phyloP scores from a whole-genome alignment of 2,113 vertebrate species.

The Tiliqua scincoides region DNA sequence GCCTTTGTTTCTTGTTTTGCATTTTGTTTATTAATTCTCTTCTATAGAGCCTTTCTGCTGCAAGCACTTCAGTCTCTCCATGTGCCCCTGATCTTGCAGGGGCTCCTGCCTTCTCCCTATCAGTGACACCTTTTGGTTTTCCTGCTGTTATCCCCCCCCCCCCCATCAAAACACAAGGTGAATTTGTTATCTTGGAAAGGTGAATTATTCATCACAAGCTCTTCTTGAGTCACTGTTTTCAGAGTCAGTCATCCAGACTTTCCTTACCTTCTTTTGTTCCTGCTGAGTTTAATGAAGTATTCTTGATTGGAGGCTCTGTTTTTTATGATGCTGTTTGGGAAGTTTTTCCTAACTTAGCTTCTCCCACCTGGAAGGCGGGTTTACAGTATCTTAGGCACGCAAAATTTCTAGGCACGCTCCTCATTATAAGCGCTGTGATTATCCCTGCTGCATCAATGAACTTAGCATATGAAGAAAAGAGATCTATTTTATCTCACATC shows the following conservation, averaged over 20 bases:
- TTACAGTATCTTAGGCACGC: not conserved
- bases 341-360: slow-evolving; percentile 19
- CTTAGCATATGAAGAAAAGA: slow-evolving; percentile 6
- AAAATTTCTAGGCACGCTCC: not conserved
- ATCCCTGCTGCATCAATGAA: not conserved
- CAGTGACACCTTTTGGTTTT: not conserved
- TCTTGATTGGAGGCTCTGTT: not conserved
- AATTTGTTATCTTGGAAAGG: not conserved
- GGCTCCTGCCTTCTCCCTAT: not conserved
- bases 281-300: slow-evolving; percentile 3
- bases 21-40: not conserved
- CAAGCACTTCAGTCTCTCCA: not conserved
- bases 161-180: slow-evolving; percentile 23
- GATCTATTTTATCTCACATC: not conserved
- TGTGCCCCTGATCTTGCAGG: not conserved
- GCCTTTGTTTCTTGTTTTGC: not conserved
- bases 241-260: not conserved
- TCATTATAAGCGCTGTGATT: not conserved
- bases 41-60: not conserved
- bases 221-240: not conserved
- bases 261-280: not conserved
- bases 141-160: not conserved
- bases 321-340: not conserved
- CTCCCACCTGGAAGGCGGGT: not conserved
- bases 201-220: slow-evolving; percentile 30